Evolutionary conservation across 1,140 invertebrate species (phyloP), one percentile per base, ranked within the genome.

Genomic region (Macrosteles quadrilineatus): DNA sequence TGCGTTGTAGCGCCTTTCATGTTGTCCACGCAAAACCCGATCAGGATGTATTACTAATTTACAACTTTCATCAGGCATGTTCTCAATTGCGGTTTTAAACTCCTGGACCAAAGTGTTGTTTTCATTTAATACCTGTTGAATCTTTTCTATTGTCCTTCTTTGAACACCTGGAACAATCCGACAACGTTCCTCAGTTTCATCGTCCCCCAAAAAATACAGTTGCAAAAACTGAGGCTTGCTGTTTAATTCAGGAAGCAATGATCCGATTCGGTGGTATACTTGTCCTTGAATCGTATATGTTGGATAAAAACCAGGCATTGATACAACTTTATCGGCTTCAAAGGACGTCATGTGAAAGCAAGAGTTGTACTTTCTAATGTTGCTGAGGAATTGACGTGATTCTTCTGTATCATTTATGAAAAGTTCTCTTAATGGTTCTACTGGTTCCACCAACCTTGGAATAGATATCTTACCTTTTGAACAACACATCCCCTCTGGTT

Each of bases 151-250:
- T 75, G 78, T 80, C 65, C 64, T 73, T 36, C 78, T 67, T 47
- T 80, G 77, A 71, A 76, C 69, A 74, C 21, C 27, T 2, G 12
- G 1, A 70, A 76, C 74, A 67, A 72, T 74, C 77, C 75, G 68
- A 77, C 63, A 76, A 73, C 79, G 76, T 65, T 70, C 75, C 74
- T 81, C 77, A 77, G 79, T 74, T 80, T 81, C 76, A 53, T 47
- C 72, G 59, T 81, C 77, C 70, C 76, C 77, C 77, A 82, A 81
- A 67, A 80, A 80, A 75, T 78, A 80, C 72, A 79, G 76, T 73
- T 79, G 74, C 21, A 78, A 69, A 72, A 78, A 79, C 72, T 76
- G 73, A 25, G 72, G 45, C 9, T 74, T 67, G n/a, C n/a, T 62
- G 55, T 75, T 43, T 64, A 30, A 25, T 12, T 72, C 17, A 71